Base-by-base conservation (phyloP, 2,888 invertebrate genomes). In the Hemistola chrysoprasaria region DNA sequence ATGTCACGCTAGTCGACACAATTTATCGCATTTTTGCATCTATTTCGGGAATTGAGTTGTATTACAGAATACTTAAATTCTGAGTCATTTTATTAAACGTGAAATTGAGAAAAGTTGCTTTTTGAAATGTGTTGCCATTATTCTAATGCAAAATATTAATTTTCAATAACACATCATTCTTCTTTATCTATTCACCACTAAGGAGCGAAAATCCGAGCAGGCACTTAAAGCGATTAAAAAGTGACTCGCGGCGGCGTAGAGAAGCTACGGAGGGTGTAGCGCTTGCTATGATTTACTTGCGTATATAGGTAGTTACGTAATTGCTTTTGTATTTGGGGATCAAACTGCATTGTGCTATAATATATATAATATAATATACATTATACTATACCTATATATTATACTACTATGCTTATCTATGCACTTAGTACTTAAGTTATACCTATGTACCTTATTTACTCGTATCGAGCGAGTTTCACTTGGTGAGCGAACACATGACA, bases 161-260 rank as follows among this genome's bases (percentile, higher is more conserved):
- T 49, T 44, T 50, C 40, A 26, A 44, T 43, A 44, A 20, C 36
- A 30, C 37, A 42, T 43, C 46, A 65, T 70, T 71, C 68, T 72
- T 74, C 69, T 68, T 75, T 69, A 76, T 73, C 65, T 68, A 74
- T 71, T 77, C 71, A 71, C 67, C 62, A 67, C 74, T 72, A 78
- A 76, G 73, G 73, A 78, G 67, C 71, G 65, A 77, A n/a, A 82
- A 82, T 83, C 78, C 73, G 72, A 64, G 75, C 66, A 63, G 75
- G 78, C 86, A 86, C 86, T 85, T 83, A 80, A 74, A 78, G 69
- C 76, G 84, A 86, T 86, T 86, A 86, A 82, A 83, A 78, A 76
- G 65, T 75, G 64, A 66, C 69, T 64, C 47, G 59, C 57, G 62
- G 45, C 29, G 8, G 32, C 55, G 67, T 62, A 62, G 61, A 59